A percentile compares a stretch with the other conserved stretches of the same genome.
Conservation (phyloP, 2,888 invertebrate genomes). For the Vanessa cardui region DNA sequence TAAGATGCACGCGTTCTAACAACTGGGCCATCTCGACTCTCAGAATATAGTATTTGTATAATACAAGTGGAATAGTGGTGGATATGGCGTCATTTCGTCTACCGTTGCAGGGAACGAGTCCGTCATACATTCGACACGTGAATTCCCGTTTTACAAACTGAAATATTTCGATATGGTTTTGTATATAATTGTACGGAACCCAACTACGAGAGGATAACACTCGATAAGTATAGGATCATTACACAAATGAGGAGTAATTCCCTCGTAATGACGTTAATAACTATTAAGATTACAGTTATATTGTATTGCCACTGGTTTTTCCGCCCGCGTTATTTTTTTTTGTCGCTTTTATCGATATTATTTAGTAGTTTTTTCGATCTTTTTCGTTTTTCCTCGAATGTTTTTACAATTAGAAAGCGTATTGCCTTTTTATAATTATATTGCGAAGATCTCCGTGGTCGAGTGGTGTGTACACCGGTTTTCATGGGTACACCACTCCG, state of each 20-base stretch:
- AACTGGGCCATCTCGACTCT: too few species aligned
- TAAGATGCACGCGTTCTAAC: too few species aligned
- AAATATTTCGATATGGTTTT: neutral
- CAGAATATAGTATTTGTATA: too few species aligned
- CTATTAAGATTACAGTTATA: conserved; percentile 32
- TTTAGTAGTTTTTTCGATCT: neutral
- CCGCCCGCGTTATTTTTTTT: neutral
- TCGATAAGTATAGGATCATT: conserved; percentile 28
- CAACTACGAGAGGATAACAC: conserved; percentile 25
- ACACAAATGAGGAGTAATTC: conserved; percentile 35
- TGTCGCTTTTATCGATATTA: neutral
- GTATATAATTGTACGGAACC: conserved; percentile 13
- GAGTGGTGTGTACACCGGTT: too few species aligned
- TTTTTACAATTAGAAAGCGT: too few species aligned
- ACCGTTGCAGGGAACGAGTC: too few species aligned
- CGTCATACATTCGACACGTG: too few species aligned
- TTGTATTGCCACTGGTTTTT: conserved; percentile 2
- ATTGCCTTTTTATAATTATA: too few species aligned
- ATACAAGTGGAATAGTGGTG: too few species aligned
- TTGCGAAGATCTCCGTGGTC: too few species aligned
- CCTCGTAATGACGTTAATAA: conserved; percentile 34
- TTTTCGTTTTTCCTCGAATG: neutral
- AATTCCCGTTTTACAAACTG: neutral
- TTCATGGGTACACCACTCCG: too few species aligned
- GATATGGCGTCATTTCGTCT: too few species aligned